A percentile compares a stretch with the other conserved stretches of the same genome.
Conservation (phyloP, 1,140 invertebrate genomes). For the Euglossa dilemma region DNA sequence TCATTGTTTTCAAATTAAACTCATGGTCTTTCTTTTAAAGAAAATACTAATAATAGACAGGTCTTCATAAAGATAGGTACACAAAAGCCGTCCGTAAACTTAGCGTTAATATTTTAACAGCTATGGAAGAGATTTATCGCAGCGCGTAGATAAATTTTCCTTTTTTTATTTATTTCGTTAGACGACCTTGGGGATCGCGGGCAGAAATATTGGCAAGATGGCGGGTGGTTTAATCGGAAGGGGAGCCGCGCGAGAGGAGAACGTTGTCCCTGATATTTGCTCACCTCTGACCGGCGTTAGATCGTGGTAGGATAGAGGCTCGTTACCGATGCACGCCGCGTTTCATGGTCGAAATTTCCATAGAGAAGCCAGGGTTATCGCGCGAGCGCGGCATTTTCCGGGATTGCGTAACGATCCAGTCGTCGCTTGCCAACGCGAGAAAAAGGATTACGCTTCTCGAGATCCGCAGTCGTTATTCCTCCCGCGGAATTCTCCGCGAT, state of each 20-base stretch:
- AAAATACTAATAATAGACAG: no score
- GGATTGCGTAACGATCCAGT: constrained; percentile 64
- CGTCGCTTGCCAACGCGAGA: not conserved
- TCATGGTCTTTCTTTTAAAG: no score
- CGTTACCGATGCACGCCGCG: constrained; percentile 43
- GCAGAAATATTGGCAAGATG: constrained; percentile 16
- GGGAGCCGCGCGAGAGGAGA: not conserved
- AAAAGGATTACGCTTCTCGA: constrained; percentile 8
- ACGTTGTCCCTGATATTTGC: constrained; percentile 34
- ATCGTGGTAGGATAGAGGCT: constrained; percentile 23
- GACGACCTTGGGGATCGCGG: no score
- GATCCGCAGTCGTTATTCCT: not conserved
- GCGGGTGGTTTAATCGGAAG: constrained; percentile 9
- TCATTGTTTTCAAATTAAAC: no score
- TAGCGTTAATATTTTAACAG: no score
- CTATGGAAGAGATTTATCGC: no score
- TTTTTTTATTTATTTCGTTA: no score
- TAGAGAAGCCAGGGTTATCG: constrained; percentile 64
- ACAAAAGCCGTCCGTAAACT: no score
- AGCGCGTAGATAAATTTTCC: no score
- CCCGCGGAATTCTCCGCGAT: not conserved
- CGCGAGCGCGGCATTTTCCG: constrained; percentile 53
- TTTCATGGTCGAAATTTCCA: constrained; percentile 73
- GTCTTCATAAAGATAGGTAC: no score
- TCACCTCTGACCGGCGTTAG: constrained; percentile 47